These are phyloP conservation scores for Sebastes variabilis DNA, from an alignment of 2,797 vertebrate species.

Conservation along the genomic window DNA sequence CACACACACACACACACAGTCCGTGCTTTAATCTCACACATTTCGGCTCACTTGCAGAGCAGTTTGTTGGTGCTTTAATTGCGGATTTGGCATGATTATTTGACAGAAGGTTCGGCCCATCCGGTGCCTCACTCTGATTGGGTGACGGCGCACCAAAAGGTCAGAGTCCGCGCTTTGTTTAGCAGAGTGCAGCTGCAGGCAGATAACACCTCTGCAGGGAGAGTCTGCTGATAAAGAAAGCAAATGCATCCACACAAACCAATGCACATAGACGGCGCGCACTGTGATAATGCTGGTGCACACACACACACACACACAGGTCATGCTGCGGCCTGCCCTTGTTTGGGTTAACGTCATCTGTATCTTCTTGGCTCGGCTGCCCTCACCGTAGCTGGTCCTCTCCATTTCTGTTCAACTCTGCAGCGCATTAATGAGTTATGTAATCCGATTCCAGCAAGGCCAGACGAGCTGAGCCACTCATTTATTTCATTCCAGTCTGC, in stretches of 20 bases:
- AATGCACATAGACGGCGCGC: not conserved
- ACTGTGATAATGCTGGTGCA: not conserved
- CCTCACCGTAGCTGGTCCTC: not conserved
- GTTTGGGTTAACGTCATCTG: slow-evolving; percentile 43
- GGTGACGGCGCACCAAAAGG: slow-evolving; percentile 39
- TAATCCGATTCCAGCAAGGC: slow-evolving; percentile 39
- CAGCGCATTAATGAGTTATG: slow-evolving; percentile 44
- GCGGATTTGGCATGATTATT: slow-evolving; percentile 58
- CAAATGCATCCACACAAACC: slow-evolving; percentile 21
- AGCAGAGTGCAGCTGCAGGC: slow-evolving; percentile 37
- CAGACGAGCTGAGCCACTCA: slow-evolving; percentile 20
- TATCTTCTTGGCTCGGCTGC: slow-evolving; percentile 8
- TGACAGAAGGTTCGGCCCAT: slow-evolving; percentile 50
- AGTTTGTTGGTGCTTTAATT: slow-evolving; percentile 30
- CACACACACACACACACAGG: not conserved
- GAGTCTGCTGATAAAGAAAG: slow-evolving; percentile 35
- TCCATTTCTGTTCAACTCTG: slow-evolving; percentile 4
- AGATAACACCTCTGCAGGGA: slow-evolving; percentile 49
- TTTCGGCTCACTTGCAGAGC: slow-evolving; percentile 22
- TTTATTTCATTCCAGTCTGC: slow-evolving; percentile 48
- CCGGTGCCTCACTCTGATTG: slow-evolving; percentile 7
- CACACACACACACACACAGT: not conserved
- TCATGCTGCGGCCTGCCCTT: slow-evolving; percentile 9
- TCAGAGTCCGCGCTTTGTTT: slow-evolving; percentile 61
- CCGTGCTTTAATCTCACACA: slow-evolving; percentile 9